These are phyloP conservation scores for Drosophila engyochracea DNA, from an alignment of 2,888 invertebrate genomes.

Conservation along the genomic window DNA sequence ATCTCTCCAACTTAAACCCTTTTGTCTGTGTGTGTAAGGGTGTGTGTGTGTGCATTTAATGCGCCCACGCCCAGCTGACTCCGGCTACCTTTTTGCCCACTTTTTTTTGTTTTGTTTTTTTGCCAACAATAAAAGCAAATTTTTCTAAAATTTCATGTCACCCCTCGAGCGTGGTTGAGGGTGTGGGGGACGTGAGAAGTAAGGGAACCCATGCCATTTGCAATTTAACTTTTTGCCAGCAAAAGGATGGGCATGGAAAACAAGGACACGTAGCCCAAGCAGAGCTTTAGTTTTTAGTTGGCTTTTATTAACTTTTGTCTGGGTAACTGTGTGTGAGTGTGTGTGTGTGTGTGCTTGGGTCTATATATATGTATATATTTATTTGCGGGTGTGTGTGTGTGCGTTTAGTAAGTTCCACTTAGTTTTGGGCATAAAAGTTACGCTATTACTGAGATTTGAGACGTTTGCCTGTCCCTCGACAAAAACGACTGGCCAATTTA, in stretches of 20 bases:
- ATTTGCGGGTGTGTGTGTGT: conserved; percentile 1
- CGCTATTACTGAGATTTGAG: conserved; percentile 76
- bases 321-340: conserved; percentile 18
- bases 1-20: conserved; percentile 53
- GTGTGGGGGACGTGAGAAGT: conserved; percentile 8
- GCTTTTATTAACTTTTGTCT: conserved; percentile 77
- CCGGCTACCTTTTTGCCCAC: conserved; percentile 17
- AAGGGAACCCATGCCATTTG: conserved; percentile 69
- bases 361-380: background rate
- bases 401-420: conserved; percentile 58
- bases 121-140: conserved; percentile 75
- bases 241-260: conserved; percentile 51
- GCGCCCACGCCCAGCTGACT: conserved; percentile 41
- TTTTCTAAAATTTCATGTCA: conserved; percentile 77
- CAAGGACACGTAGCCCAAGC: conserved; percentile 67
- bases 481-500: conserved; percentile 66
- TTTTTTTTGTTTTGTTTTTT: conserved; percentile 60
- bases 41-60: conserved; percentile 56
- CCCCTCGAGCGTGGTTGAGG: conserved; percentile 18
- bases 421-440: conserved; percentile 74
- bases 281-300: conserved; percentile 77
- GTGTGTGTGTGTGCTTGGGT: conserved; percentile 16
- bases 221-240: conserved; percentile 72
- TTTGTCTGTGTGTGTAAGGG: conserved; percentile 39
- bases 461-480: conserved; percentile 42